Percentiles rank a stretch among this genome's conserved stretches.
phyloP scores from a whole-genome alignment of 1,140 invertebrate species.

The Hetaerina americana region DNA sequence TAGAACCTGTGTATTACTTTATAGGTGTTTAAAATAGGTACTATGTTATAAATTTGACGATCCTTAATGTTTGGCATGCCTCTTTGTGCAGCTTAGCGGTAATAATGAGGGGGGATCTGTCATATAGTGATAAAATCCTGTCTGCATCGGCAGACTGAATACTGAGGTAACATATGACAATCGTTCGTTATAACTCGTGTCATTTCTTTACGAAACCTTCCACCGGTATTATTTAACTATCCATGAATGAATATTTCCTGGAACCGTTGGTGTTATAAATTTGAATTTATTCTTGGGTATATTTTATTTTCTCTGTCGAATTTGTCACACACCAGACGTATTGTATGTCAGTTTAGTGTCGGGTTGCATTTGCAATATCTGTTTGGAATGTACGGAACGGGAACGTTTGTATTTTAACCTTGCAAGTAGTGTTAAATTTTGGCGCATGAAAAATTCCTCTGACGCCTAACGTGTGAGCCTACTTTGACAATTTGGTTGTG shows the following conservation, averaged over 20 bases:
- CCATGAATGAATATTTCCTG: not conserved
- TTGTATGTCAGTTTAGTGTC: too few relatives aligned
- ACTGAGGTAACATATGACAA: not conserved
- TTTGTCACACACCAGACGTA: too few relatives aligned
- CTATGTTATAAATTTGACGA: too few relatives aligned
- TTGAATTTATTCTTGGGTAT: not conserved
- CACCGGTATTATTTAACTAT: not conserved
- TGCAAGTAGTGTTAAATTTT: too few relatives aligned
- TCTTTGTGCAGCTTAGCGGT: not conserved
- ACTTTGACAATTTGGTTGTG: not conserved
- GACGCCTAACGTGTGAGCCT: not conserved
- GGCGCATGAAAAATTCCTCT: too few relatives aligned
- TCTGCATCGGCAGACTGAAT: not conserved
- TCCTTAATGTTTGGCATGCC: not conserved
- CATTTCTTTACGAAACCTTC: too few relatives aligned
- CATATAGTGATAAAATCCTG: not conserved
- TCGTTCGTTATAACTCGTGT: not conserved
- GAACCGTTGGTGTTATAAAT: not conserved
- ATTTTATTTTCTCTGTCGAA: not conserved
- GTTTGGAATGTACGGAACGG: too few relatives aligned
- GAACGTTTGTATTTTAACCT: too few relatives aligned
- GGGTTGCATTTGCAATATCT: too few relatives aligned
- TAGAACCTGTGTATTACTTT: too few relatives aligned
- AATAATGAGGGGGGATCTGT: not conserved
- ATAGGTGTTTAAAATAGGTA: too few relatives aligned